A percentile compares a stretch with the other conserved stretches of the same genome.
Evolutionary conservation across 2,888 invertebrate genomes (phyloP).

Genomic region (Sarcophaga rosellei): DNA sequence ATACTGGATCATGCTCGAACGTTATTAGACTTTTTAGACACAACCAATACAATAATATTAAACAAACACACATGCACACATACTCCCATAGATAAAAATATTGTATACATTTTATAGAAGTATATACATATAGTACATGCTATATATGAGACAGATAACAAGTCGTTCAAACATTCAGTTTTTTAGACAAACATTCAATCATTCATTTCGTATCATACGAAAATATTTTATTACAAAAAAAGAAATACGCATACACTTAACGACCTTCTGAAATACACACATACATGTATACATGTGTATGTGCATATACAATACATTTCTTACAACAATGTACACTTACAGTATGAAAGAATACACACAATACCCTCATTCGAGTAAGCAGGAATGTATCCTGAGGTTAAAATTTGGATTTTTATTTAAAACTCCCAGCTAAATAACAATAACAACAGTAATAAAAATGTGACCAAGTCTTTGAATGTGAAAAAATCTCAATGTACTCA

Average conservation of each 20-base stretch:
- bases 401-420: slow-evolving; percentile 15
- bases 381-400: slow-evolving; percentile 28
- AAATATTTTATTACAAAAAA: background rate
- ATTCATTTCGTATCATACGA: background rate
- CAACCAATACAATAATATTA: slow-evolving; percentile 13
- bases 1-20: background rate
- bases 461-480: background rate
- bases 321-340: too few species aligned
- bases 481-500: background rate
- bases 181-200: background rate
- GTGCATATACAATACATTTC: background rate
- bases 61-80: slow-evolving; percentile 2
- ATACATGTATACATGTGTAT: background rate
- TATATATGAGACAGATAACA: background rate
- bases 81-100: background rate
- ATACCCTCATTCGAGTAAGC: too few species aligned
- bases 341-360: too few species aligned
- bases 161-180: too few species aligned
- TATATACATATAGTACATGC: background rate
- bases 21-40: background rate
- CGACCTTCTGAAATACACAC: too few species aligned
- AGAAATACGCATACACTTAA: background rate
- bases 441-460: background rate
- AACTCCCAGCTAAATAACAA: slow-evolving; percentile 5
- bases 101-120: background rate